Percentiles rank a stretch among this genome's conserved stretches.
Evolutionary conservation across 2,113 vertebrate species (phyloP).

Genomic region (Chroicocephalus ridibundus): DNA sequence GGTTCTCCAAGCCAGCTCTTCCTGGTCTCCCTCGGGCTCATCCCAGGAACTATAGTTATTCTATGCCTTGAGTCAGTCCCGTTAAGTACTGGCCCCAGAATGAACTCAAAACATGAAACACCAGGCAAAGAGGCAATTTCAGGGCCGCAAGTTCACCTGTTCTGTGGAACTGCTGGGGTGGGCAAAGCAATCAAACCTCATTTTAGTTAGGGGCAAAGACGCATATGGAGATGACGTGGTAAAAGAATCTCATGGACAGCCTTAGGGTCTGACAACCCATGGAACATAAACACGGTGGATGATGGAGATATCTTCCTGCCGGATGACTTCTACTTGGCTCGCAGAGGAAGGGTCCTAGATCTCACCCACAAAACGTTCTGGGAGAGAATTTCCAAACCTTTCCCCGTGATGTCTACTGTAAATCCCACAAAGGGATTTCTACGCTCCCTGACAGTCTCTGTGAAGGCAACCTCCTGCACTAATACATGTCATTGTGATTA

Average conservation of each 20-base stretch:
- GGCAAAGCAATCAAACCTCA: background rate
- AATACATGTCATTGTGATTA: background rate
- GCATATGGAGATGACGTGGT: rapidly evolving
- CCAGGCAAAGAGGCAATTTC: background rate
- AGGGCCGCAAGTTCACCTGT: background rate
- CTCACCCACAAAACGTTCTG: background rate
- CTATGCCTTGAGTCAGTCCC: background rate
- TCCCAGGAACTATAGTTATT: background rate
- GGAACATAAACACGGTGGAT: rapidly evolving
- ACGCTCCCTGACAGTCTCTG: background rate
- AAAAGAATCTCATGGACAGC: background rate
- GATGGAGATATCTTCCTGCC: background rate
- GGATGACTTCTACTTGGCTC: background rate
- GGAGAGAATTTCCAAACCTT: background rate
- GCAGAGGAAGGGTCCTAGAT: background rate
- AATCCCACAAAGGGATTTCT: background rate
- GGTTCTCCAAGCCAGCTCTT: background rate
- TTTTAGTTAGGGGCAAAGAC: background rate
- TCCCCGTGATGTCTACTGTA: background rate
- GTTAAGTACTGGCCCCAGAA: background rate
- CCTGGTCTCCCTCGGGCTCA: background rate
- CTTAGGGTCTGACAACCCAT: background rate
- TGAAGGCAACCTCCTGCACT: background rate
- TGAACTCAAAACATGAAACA: background rate
- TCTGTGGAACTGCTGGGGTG: background rate